phyloP scores from a whole-genome alignment of 1,140 invertebrate species.

The Andrena cerasifolii region DNA sequence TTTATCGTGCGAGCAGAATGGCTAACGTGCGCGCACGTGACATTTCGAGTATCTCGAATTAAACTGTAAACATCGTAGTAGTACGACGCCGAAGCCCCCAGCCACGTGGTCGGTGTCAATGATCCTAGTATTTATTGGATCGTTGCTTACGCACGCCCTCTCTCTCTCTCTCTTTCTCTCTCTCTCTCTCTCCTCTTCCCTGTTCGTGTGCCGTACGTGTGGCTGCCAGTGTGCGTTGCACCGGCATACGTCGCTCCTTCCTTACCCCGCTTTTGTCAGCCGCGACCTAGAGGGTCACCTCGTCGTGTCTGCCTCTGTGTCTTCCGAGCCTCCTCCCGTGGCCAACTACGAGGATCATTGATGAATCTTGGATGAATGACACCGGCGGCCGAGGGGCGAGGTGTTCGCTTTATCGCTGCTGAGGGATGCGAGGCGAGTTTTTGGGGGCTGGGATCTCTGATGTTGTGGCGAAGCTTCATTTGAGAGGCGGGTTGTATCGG shows the following conservation, averaged over 20 bases:
- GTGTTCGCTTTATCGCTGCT: too few relatives aligned
- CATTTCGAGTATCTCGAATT: conserved; percentile 74
- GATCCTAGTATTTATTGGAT: conserved; percentile 76
- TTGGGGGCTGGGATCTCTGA: too few relatives aligned
- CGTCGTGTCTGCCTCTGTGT: conserved; percentile 14
- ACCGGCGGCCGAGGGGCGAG: too few relatives aligned
- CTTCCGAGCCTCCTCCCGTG: conserved; percentile 5
- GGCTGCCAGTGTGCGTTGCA: conserved; percentile 1
- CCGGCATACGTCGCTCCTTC: neutral
- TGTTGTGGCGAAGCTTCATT: too few relatives aligned
- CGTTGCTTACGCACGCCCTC: conserved; percentile 57
- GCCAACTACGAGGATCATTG: neutral
- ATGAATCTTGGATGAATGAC: too few relatives aligned
- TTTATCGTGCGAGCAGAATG: conserved; percentile 39
- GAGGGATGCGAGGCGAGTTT: too few relatives aligned
- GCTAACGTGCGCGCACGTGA: conserved; percentile 53
- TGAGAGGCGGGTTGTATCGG: too few relatives aligned
- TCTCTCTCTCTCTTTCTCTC: conserved; percentile 3
- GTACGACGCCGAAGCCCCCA: conserved; percentile 35
- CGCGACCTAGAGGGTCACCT: conserved; percentile 19
- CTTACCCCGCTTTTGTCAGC: conserved; percentile 40
- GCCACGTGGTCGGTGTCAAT: conserved; percentile 70
- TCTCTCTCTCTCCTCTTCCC: neutral
- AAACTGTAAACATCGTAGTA: conserved; percentile 75
- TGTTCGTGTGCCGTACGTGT: too few relatives aligned